These are phyloP conservation scores for Mormyrus iriodes DNA, from an alignment of 2,113 vertebrate species.

Conservation along the genomic window DNA sequence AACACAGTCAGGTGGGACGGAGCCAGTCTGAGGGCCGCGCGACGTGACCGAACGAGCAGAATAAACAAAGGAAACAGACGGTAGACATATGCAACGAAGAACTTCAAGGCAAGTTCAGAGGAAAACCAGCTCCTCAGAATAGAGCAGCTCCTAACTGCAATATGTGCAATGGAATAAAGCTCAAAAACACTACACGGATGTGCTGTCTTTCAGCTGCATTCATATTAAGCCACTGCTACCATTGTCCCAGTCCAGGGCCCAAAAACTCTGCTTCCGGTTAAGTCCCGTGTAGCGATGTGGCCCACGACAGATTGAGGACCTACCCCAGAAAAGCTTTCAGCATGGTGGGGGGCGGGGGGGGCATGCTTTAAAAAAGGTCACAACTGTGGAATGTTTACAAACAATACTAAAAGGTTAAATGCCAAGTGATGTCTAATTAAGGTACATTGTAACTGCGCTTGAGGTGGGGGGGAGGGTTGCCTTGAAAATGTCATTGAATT, in stretches of 20 bases:
- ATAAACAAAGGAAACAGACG: conserved; percentile 40
- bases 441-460: conserved; percentile 8
- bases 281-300: conserved; percentile 32
- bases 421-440: conserved; percentile 39
- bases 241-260: not conserved
- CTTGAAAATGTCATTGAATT: conserved; percentile 37
- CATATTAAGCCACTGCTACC: conserved; percentile 26
- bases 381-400: conserved; percentile 42
- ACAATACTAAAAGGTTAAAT: conserved; percentile 41
- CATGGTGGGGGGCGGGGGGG: conserved; percentile 11
- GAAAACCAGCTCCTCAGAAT: conserved; percentile 45
- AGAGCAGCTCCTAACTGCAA: conserved; percentile 52
- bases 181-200: conserved; percentile 18
- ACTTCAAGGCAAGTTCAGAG: conserved; percentile 44
- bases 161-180: conserved; percentile 47
- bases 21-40: conserved; percentile 9
- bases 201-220: conserved; percentile 18
- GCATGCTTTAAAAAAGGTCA: conserved; percentile 35
- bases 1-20: not conserved
- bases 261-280: conserved; percentile 36
- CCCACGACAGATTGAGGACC: conserved; percentile 52
- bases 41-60: conserved; percentile 30
- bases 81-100: conserved; percentile 43
- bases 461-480: conserved; percentile 30
- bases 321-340: conserved; percentile 19